Evolutionary conservation across 2,888 invertebrate genomes (phyloP).

Genomic region (Hofmannophila pseudospretella): DNA sequence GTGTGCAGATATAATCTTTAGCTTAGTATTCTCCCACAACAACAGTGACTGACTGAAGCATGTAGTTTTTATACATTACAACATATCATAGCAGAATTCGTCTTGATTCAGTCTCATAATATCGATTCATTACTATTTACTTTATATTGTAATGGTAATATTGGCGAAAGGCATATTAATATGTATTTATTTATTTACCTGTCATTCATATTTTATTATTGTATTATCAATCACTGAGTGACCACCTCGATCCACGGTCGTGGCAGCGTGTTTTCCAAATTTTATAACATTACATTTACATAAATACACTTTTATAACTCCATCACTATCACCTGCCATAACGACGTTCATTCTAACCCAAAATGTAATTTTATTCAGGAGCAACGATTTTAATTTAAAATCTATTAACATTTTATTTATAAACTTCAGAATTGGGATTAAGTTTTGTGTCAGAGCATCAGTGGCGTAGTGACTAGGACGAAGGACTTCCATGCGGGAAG

Average conservation of each 20-base stretch:
- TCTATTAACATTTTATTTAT: too few species aligned
- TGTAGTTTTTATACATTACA: constrained; percentile 25
- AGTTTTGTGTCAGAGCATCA: too few species aligned
- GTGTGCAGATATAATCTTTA: constrained; percentile 27
- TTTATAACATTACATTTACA: constrained; percentile 24
- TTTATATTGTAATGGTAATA: neutral
- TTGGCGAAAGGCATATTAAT: neutral
- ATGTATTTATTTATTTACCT: constrained; percentile 20
- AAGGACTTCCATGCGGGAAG: too few species aligned
- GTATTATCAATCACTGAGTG: constrained; percentile 26
- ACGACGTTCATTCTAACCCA: constrained; percentile 22
- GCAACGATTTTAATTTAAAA: constrained; percentile 17
- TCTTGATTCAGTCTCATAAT: neutral
- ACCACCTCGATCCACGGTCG: constrained; percentile 49
- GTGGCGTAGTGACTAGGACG: too few species aligned
- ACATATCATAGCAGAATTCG: neutral
- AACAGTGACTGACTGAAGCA: constrained; percentile 61
- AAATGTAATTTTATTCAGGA: constrained; percentile 24
- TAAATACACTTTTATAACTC: constrained; percentile 8
- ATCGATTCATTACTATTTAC: neutral
- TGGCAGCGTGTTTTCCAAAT: constrained; percentile 51
- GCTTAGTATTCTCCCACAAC: constrained; percentile 1
- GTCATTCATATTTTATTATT: constrained; percentile 24
- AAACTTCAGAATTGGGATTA: too few species aligned
- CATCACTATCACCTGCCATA: constrained; percentile 29